Conservation (phyloP, 2,888 invertebrate species). For the Trilocha varians region DNA sequence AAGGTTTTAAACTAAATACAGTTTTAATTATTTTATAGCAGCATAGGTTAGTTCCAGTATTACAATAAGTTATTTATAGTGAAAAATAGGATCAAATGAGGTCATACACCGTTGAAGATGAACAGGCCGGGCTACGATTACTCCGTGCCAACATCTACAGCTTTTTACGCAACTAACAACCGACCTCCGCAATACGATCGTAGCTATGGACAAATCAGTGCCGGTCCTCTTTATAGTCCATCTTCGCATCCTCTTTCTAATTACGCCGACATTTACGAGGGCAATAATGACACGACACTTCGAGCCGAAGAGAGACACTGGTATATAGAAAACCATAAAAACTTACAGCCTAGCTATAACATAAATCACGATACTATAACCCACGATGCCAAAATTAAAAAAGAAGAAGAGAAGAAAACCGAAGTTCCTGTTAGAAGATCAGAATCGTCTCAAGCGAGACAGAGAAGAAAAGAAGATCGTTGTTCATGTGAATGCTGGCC, state of each 20-base stretch:
- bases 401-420: conserved; percentile 62
- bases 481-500: conserved; percentile 72
- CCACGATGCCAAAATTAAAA: conserved; percentile 66
- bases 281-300: conserved; percentile 67
- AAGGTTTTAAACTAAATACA: conserved; percentile 17
- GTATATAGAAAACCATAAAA: conserved; percentile 70
- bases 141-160: conserved; percentile 62
- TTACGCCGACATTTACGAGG: conserved; percentile 68
- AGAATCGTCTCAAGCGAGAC: conserved; percentile 49
- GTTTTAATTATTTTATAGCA: conserved; percentile 21
- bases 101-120: conserved; percentile 63
- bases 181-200: conserved; percentile 64
- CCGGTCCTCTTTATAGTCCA: conserved; percentile 57
- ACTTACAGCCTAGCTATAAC: conserved; percentile 52
- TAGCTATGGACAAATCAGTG: conserved; percentile 55
- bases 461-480: conserved; percentile 61
- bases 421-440: conserved; percentile 50
- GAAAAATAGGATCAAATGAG: conserved; percentile 62
- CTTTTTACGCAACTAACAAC: conserved; percentile 59
- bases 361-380: conserved; percentile 46
- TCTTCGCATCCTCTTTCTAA: conserved; percentile 61
- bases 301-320: conserved; percentile 67
- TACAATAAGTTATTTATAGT: conserved; percentile 29
- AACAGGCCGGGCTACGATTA: conserved; percentile 70
- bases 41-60: conserved; percentile 11